phyloP scores from a whole-genome alignment of 2,797 vertebrate genomes.

The Gobio occitaniae region DNA sequence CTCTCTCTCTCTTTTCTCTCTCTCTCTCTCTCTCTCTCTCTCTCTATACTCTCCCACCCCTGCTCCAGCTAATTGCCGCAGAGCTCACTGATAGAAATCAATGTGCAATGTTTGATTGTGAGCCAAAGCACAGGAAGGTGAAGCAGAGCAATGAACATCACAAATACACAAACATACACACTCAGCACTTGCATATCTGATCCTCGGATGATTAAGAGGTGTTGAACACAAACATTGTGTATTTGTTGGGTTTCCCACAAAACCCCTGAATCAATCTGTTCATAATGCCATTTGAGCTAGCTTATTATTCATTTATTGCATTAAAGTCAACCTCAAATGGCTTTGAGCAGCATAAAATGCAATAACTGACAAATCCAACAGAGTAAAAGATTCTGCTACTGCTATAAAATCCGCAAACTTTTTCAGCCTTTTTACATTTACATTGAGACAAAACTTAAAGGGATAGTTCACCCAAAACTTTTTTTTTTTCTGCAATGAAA shows the following conservation, averaged over 20 bases:
- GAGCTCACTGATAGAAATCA: slow-evolving; percentile 71
- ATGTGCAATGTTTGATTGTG: slow-evolving; percentile 65
- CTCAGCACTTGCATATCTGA: slow-evolving; percentile 50
- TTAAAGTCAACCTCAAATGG: slow-evolving; percentile 14
- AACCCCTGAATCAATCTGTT: neutral
- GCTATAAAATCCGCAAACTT: neutral
- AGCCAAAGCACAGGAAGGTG: slow-evolving; percentile 62
- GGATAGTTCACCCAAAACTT: neutral
- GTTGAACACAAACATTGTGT: neutral
- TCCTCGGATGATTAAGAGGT: slow-evolving; percentile 19
- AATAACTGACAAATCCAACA: slow-evolving; percentile 29
- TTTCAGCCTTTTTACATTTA: neutral
- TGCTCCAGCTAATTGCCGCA: slow-evolving; percentile 60
- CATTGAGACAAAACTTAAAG: neutral
- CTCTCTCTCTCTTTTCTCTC: neutral
- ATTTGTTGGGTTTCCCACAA: slow-evolving; percentile 31
- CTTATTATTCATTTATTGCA: slow-evolving; percentile 21
- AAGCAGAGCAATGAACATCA: slow-evolving; percentile 56
- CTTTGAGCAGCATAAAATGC: slow-evolving; percentile 17
- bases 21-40: neutral
- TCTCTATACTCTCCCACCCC: slow-evolving; percentile 7
- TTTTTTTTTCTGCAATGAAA: neutral
- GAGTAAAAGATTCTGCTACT: neutral
- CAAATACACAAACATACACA: slow-evolving; percentile 51
- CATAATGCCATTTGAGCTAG: neutral